Conservation (phyloP, 1,140 invertebrate genomes). For the Lasioglossum baleicum region DNA sequence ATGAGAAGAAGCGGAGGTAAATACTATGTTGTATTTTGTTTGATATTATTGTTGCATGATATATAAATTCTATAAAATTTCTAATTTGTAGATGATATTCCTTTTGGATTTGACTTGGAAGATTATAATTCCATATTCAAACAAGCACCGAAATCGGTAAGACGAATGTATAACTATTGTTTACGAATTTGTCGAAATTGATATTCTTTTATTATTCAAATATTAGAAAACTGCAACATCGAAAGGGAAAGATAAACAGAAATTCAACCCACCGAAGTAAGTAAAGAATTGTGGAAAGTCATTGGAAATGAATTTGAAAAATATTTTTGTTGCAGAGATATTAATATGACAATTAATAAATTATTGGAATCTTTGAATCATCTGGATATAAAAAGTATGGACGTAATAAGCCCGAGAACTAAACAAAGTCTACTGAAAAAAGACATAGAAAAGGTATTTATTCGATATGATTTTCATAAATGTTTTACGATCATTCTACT, state of each 20-base stretch:
- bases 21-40: conserved; percentile 27
- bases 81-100: conserved; percentile 61
- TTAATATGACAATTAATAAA: conserved; percentile 61
- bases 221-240: conserved; percentile 27
- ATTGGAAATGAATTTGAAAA: background rate
- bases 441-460: conserved; percentile 64
- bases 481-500: conserved; percentile 1
- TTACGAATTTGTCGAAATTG: conserved; percentile 14
- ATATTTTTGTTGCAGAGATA: conserved; percentile 55
- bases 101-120: conserved; percentile 60
- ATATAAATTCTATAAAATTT: conserved; percentile 6
- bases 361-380: conserved; percentile 52
- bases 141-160: conserved; percentile 46
- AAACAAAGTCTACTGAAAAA: conserved; percentile 56
- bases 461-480: background rate
- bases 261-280: conserved; percentile 46
- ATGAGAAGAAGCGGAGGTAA: conserved; percentile 66
- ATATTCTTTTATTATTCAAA: conserved; percentile 16
- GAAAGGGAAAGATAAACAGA: conserved; percentile 17
- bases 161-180: background rate
- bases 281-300: conserved; percentile 24
- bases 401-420: conserved; percentile 39
- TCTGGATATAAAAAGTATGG: conserved; percentile 42
- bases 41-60: background rate
- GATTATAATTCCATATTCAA: conserved; percentile 46